phyloP scores from a whole-genome alignment of 2,797 vertebrate species.

The Parauchenoglanis punctatus region DNA sequence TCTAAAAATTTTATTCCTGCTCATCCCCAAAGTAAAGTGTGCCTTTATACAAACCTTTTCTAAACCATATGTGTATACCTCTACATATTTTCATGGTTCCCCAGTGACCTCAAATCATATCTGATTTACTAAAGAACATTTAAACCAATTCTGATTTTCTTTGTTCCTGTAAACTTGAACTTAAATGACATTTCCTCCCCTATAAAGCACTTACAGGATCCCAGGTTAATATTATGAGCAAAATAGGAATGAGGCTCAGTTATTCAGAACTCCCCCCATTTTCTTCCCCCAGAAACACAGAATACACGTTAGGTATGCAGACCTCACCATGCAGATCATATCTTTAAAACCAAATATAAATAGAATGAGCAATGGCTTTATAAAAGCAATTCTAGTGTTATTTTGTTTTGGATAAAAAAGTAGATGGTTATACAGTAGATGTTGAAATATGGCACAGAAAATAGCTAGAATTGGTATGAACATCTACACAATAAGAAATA shows the following conservation, averaged over 20 bases:
- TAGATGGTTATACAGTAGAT: neutral
- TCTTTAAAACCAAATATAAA: neutral
- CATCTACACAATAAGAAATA: neutral
- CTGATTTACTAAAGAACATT: neutral
- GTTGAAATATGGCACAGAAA: neutral
- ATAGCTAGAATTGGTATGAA: neutral
- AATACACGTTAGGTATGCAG: neutral
- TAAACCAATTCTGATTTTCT: neutral
- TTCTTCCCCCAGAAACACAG: neutral
- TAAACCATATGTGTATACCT: slow-evolving; percentile 9
- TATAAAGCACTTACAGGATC: neutral
- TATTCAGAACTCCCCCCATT: neutral
- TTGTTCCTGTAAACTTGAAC: neutral
- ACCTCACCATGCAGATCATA: neutral
- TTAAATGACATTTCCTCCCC: neutral
- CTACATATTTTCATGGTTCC: neutral
- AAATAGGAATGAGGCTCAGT: neutral
- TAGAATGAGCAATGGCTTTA: neutral
- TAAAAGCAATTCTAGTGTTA: neutral
- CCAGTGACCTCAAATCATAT: neutral
- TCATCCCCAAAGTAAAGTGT: neutral
- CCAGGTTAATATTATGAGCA: neutral
- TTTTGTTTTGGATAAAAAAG: too few relatives aligned
- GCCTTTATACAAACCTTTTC: neutral
- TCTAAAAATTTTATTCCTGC: neutral